A percentile compares a stretch with the other conserved stretches of the same genome.
These are phyloP conservation scores for Hafferia zeledoni DNA, from an alignment of 2,797 vertebrate species.

Conservation along the genomic window DNA sequence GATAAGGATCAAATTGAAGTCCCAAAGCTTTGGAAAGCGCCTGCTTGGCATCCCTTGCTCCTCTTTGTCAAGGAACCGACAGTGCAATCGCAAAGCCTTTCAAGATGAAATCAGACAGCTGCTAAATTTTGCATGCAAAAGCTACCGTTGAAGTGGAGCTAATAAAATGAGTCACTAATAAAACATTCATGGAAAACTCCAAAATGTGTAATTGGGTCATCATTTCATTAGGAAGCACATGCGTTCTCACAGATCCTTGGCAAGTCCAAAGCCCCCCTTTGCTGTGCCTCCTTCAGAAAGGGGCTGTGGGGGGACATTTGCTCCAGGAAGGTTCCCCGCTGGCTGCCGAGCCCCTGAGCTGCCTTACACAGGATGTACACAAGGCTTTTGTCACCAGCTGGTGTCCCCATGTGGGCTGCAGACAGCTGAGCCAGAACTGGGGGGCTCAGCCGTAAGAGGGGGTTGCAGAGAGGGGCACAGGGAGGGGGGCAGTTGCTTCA, in stretches of 20 bases:
- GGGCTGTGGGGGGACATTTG: not conserved
- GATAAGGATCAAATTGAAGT: not conserved
- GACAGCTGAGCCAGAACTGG: fast-evolving
- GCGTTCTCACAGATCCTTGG: fast-evolving
- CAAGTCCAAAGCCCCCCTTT: not conserved
- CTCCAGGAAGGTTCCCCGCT: not conserved
- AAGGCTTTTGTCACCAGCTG: not conserved
- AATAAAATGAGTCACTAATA: constrained; percentile 60
- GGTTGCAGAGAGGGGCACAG: not conserved
- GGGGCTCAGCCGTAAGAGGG: not conserved
- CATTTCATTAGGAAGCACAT: constrained; percentile 17
- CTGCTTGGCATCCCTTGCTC: not conserved
- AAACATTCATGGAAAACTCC: constrained; percentile 63
- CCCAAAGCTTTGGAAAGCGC: not conserved
- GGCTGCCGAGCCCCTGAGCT: not conserved
- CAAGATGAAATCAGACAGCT: constrained; percentile 60
- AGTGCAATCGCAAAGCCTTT: not conserved
- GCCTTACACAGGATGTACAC: not conserved
- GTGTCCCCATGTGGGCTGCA: fast-evolving
- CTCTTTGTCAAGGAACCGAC: constrained; percentile 1
- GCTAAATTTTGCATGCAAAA: constrained; percentile 62
- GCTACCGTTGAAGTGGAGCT: constrained; percentile 48
- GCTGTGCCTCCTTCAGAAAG: not conserved
- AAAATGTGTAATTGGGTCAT: constrained; percentile 62
- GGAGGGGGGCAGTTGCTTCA: fast-evolving